These are phyloP conservation scores for Minunthozetes semirufus DNA, from an alignment of 2,888 invertebrate genomes.

Conservation along the genomic window DNA sequence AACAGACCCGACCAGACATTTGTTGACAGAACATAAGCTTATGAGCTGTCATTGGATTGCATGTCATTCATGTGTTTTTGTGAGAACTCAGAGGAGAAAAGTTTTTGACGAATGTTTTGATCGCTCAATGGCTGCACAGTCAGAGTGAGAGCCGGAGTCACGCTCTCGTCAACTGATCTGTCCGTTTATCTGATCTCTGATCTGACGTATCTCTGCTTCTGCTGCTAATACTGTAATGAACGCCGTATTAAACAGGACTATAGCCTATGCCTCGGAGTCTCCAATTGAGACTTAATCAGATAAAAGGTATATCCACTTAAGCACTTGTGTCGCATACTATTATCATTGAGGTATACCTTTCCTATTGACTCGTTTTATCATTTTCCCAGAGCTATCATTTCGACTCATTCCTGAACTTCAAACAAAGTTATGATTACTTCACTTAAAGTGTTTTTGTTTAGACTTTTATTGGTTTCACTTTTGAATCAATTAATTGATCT, in stretches of 20 bases:
- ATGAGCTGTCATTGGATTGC: neutral
- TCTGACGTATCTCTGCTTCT: slow-evolving; percentile 18
- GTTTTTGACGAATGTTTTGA: slow-evolving; percentile 2
- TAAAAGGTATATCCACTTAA: slow-evolving; percentile 15
- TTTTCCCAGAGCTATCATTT: slow-evolving; percentile 11
- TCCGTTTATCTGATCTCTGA: slow-evolving; percentile 4
- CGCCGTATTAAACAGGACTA: neutral
- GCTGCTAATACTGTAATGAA: neutral
- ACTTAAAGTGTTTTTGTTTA: neutral
- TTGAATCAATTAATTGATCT: neutral
- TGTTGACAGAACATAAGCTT: neutral
- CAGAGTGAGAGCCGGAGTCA: neutral
- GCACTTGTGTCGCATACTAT: neutral
- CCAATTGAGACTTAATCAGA: neutral
- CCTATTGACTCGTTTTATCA: neutral
- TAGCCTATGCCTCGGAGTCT: neutral
- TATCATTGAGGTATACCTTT: slow-evolving; percentile 8
- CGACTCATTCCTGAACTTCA: neutral
- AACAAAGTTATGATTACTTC: neutral
- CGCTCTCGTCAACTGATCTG: slow-evolving; percentile 4
- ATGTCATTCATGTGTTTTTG: slow-evolving; percentile 1
- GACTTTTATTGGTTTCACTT: neutral
- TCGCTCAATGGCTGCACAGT: neutral
- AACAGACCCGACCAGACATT: neutral
- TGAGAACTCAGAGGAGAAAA: neutral